Percentiles rank a stretch among this genome's conserved stretches.
Conservation (phyloP, 53 echinoderm and acorn worm genomes). For the Crossaster papposus region DNA sequence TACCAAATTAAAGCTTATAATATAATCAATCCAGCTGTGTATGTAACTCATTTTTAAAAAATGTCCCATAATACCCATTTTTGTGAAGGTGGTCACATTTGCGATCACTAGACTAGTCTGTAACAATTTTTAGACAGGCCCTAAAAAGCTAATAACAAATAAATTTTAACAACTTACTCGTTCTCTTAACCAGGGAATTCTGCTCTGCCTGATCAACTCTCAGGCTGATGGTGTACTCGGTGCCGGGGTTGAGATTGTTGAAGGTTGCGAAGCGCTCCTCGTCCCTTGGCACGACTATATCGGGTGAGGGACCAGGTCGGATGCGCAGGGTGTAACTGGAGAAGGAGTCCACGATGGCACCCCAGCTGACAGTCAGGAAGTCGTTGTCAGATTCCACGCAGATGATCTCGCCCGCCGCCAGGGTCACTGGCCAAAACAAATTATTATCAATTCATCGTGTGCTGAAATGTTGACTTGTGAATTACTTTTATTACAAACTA, state of each 20-base stretch:
- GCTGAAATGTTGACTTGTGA: too few species aligned
- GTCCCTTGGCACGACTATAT: background rate
- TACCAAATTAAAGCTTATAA: too few species aligned
- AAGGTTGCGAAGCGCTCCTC: slow-evolving; percentile 40
- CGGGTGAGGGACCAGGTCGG: slow-evolving; percentile 8
- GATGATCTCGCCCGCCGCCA: slow-evolving; percentile 41
- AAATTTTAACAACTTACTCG: background rate
- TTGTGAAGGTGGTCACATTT: too few species aligned
- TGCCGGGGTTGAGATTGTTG: slow-evolving; percentile 57
- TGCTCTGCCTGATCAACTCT: slow-evolving; percentile 6
- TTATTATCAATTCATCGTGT: too few species aligned
- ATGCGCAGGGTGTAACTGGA: slow-evolving; percentile 17
- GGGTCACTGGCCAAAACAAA: slow-evolving; percentile 28
- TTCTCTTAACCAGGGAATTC: slow-evolving; percentile 40
- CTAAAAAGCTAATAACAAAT: background rate
- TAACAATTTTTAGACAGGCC: background rate
- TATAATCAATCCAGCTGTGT: too few species aligned
- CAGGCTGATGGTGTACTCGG: slow-evolving; percentile 72
- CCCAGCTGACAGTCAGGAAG: slow-evolving; percentile 59
- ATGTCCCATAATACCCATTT: too few species aligned
- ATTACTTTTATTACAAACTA: too few species aligned
- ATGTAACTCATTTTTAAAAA: too few species aligned
- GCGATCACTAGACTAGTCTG: too few species aligned
- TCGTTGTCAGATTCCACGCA: slow-evolving; percentile 33
- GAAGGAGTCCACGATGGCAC: slow-evolving; percentile 10